These are phyloP conservation scores for Austrofundulus limnaeus DNA, from an alignment of 2,113 vertebrate genomes.

Conservation along the genomic window DNA sequence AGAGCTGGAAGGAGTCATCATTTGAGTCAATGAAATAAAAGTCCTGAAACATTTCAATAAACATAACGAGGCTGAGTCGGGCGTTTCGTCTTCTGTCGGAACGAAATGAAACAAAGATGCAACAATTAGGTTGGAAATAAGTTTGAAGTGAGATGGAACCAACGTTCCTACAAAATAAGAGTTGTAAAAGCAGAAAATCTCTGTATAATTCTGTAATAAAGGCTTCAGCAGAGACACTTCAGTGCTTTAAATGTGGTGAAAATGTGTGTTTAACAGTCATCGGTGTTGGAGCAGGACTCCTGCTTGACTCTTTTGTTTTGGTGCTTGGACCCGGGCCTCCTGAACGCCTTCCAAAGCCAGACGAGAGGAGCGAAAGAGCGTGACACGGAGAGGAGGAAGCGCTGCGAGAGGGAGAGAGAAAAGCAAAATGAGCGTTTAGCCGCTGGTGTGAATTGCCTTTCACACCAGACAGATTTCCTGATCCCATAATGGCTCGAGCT, in stretches of 20 bases:
- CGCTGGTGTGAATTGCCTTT: constrained; percentile 85
- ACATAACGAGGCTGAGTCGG: no score
- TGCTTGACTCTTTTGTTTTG: constrained; percentile 55
- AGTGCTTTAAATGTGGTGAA: background rate
- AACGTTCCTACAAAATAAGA: no score
- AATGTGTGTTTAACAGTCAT: background rate
- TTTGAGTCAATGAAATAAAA: no score
- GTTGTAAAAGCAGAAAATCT: no score
- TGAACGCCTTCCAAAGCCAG: constrained; percentile 12
- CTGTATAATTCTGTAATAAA: no score
- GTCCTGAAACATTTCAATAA: no score
- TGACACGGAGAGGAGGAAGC: constrained; percentile 26
- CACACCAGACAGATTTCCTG: constrained; percentile 84
- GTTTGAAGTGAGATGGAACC: no score
- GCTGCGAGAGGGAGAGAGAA: constrained; percentile 53
- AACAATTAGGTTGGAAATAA: no score
- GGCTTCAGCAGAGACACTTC: background rate
- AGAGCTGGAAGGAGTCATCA: no score
- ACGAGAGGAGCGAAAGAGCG: constrained; percentile 29
- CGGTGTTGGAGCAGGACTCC: constrained; percentile 39
- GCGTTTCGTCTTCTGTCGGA: no score
- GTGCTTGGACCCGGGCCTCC: constrained; percentile 37
- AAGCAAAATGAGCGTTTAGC: constrained; percentile 85
- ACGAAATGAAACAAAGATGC: no score
- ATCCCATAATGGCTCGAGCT: constrained; percentile 83